Evolutionary conservation across 2,113 vertebrate species (phyloP).

Genomic region (Pangasianodon gigas): DNA sequence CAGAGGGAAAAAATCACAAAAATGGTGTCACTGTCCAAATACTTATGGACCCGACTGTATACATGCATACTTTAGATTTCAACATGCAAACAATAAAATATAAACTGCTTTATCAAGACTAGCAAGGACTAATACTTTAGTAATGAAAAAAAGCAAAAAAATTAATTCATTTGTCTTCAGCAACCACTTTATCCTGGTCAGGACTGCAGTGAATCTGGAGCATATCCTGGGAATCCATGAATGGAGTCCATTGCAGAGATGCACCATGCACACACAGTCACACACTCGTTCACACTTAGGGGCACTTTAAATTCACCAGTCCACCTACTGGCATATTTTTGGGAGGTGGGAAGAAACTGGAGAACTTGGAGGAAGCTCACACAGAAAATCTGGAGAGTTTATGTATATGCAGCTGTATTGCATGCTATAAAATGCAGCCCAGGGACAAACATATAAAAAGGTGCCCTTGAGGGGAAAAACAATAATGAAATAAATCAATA

Average conservation of each 20-base stretch:
- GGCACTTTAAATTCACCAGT: not conserved
- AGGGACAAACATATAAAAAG: not conserved
- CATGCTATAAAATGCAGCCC: not conserved
- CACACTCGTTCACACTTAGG: not conserved
- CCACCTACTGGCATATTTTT: not conserved
- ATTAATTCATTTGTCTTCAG: not conserved
- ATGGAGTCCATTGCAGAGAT: not conserved
- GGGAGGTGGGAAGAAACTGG: not conserved
- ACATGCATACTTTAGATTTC: too few relatives aligned
- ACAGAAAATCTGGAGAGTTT: not conserved
- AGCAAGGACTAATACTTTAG: not conserved
- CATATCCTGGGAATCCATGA: not conserved
- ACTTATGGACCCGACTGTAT: too few relatives aligned
- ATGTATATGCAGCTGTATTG: not conserved
- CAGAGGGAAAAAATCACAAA: too few relatives aligned
- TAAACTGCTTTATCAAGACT: not conserved
- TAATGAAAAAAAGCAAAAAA: not conserved
- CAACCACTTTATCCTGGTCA: not conserved
- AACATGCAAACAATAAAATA: not conserved
- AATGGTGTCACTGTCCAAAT: too few relatives aligned
- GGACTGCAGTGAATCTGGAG: not conserved
- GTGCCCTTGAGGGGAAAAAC: not conserved
- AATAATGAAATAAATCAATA: slow-evolving; percentile 22
- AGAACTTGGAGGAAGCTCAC: not conserved
- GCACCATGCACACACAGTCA: not conserved